Base-by-base conservation (phyloP, 2,888 invertebrate genomes). In the Volucella zonaria region DNA sequence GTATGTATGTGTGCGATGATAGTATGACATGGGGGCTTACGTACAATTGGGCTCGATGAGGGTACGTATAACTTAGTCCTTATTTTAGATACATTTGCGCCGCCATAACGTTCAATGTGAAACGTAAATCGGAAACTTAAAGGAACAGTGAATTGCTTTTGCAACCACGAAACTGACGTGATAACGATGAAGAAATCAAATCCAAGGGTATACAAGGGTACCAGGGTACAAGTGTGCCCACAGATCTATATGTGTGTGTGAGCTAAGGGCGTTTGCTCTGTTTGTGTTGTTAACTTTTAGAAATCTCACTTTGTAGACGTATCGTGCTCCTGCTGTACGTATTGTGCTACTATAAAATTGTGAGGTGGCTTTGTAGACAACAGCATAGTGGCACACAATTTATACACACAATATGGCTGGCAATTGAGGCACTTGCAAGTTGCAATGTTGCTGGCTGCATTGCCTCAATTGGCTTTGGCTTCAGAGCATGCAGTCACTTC, bases 131-230 rank as follows among this genome's bases (percentile, higher is more conserved):
- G 75, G 77, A 81, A 71, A 71, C 62, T 81, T 85, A 81, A 81
- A 80, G 71, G 62, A 81, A 45, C 76, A 67, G 76, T 85, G 73
- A 85, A 81, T 85, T 85, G 77, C 75, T 68, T 85, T 82, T 67
- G 73, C 61, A 62, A 59, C 76, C 59, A 62, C 67, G 10, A 58
- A 80, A 71, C 56, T 61, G 62, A 43, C 66, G 15, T 11, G 49
- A 45, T 51, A 42, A 52, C 18, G 73, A 68, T 68, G 74, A 40
- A 10, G 11, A 52, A 45, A 38, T 23, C 15, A 12, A 18, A 18
- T 38, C 51, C 40, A 45, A 62, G 15, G 62, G n/a, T 51, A 12
- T 23, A 23, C 18, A 23, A 23, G 18, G 18, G 2, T 2, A 23
- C 18, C 18, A 23, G 18, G 18, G 18, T 23, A 23, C 18, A 23